Base-by-base conservation (phyloP, 2,888 invertebrate genomes). In the Trilocha varians region DNA sequence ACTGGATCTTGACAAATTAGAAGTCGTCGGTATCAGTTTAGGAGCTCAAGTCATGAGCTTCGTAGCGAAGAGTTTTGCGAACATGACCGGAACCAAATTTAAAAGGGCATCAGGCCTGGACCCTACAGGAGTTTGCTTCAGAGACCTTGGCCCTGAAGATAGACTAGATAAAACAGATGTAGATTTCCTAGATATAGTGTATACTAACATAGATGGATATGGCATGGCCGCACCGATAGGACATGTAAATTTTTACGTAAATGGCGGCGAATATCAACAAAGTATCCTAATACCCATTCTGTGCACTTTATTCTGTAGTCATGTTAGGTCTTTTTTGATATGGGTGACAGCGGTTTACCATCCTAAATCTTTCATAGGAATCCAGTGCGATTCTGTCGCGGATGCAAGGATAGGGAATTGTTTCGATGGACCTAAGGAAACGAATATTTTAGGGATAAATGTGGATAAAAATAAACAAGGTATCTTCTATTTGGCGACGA, bases 401-500 rank as follows among this genome's bases (percentile, higher is more conserved):
- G 50, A 61, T 32, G 61, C 59, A 3, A 55, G 62, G 40, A 45
- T 53, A 0, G 42, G 36, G 3, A 50, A 52, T 1, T 64, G 64
- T 43, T 64, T 53, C 37, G 51, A 59, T n/a, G 17, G 33, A 8
- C 61, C 62, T 0, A 9, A 42, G 9, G 50, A 54, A 0, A 59
- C 56, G 0, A 61, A 61, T 13, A 11, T 25, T 11, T 11, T 25
- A 3, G 25, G 25, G 46, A 50, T 9, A 1, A 56, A 62, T 1
- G 56, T 49, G 0, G 55, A 70, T 44, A 59, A 39, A 11, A 57
- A 13, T 18, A 59, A 46, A 5, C 44, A 44, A n/a, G 70, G 70
- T 0, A 61, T 70, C 32, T 70, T 57, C 42, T 65, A 59, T 38
- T 41, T 71, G 5, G 44, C 59, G 0, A 65, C 66, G 0, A 41